Evolutionary conservation across 2,797 vertebrate species (phyloP), one percentile per base, ranked within the genome.

Genomic region (Coregonus ussuriensis): DNA sequence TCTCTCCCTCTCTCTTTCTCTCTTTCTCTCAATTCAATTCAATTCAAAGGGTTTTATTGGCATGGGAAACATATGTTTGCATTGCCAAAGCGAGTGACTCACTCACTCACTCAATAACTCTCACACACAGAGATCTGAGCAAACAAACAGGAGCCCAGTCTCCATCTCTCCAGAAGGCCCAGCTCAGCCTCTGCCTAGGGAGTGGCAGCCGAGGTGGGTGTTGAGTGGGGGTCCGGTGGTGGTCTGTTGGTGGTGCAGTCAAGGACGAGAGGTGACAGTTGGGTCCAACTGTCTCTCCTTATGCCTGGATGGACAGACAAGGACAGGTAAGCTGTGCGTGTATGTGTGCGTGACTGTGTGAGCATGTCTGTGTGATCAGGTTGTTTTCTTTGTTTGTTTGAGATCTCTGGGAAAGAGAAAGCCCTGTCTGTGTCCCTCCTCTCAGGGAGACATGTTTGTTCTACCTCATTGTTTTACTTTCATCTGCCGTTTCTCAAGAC

Each of bases 401-500:
- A 82, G 75, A 73, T 76, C 79, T 83, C 37, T 65, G 53, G 53
- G 56, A 62, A 75, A 76, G 74, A 76, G 75, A 77, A 75, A 66
- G 25, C 29, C 5, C 15, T 21, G 56, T 59, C 65, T 14, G 65
- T 77, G 66, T 71, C 41, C 25, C 72, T 82, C 75, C 78, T 82
- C 77, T 63, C 80, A 81, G 76, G 69, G 70, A 74, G 74, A 72
- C 62, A 59, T 82, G 79, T 85, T 85, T 83, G 83, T 84, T 78
- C 41, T 35, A 81, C 83, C 79, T 80, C 78, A 80, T 82, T 84
- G 56, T 85, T 78, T 52, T 35, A 79, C 85, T 80, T 80, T 77
- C 79, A 82, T 84, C 80, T 78, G 79, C 21, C 6, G 11, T 21
- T 65, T 47, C 71, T 75, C 71, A 81, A 69, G 70, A 35, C 53